Evolutionary conservation across 1,140 invertebrate genomes (phyloP).

Genomic region (Panagrolaimus sp.): DNA sequence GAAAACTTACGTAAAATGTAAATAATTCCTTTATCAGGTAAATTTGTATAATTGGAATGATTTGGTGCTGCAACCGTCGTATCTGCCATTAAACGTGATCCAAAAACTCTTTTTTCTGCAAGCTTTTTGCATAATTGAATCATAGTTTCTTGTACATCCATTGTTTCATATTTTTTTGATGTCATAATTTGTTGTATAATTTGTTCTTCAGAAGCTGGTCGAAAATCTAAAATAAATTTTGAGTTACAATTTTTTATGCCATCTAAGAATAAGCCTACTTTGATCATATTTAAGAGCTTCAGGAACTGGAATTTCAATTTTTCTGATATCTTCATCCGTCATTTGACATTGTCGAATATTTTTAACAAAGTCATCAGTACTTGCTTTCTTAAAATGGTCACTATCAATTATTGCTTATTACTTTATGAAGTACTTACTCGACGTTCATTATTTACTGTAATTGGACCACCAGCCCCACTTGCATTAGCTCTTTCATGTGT

Average conservation of each 20-base stretch:
- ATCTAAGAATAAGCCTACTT: slow-evolving; percentile 16
- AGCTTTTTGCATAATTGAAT: slow-evolving; percentile 46
- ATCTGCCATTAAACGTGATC: slow-evolving; percentile 32
- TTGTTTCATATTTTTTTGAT: slow-evolving; percentile 41
- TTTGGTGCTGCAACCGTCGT: slow-evolving; percentile 44
- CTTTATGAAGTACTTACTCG: neutral
- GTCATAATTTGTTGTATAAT: slow-evolving; percentile 46
- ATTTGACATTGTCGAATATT: slow-evolving; percentile 35
- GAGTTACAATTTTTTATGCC: neutral
- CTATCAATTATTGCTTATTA: neutral
- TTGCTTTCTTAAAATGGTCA: neutral
- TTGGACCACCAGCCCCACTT: no score
- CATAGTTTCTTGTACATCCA: slow-evolving; percentile 45
- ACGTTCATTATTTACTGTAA: no score
- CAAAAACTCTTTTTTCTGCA: slow-evolving; percentile 42
- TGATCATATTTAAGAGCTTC: slow-evolving; percentile 36
- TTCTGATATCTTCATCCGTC: slow-evolving; percentile 35
- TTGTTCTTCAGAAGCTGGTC: slow-evolving; percentile 40
- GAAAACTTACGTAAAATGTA: slow-evolving; percentile 38
- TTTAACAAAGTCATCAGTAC: slow-evolving; percentile 10
- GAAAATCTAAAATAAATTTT: slow-evolving; percentile 40
- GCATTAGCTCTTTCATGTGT: no score
- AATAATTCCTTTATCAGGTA: slow-evolving; percentile 37
- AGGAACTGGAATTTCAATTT: slow-evolving; percentile 40
- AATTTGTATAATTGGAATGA: slow-evolving; percentile 44